Conservation (phyloP, 2,797 vertebrate species). For the Bothrops alternatus region DNA sequence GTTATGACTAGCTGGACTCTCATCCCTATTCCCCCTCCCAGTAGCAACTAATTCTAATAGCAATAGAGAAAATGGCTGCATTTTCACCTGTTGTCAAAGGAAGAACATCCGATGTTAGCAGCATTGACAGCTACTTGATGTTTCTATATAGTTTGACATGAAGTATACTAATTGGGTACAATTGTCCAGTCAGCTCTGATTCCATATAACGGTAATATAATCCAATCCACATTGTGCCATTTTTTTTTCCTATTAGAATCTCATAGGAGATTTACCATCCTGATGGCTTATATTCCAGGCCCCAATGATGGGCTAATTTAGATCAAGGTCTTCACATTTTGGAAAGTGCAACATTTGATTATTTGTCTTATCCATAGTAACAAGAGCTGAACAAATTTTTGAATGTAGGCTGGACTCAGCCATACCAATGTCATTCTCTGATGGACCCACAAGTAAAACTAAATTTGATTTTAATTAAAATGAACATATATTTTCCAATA, state of each 20-base stretch:
- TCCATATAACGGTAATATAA: neutral
- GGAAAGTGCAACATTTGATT: neutral
- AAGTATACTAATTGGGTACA: neutral
- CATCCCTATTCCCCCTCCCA: no score
- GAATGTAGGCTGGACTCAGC: neutral
- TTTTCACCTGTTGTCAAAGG: no score
- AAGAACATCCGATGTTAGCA: no score
- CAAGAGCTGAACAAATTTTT: neutral
- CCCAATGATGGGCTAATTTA: neutral
- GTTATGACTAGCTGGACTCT: no score
- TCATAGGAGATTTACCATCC: neutral
- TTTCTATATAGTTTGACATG: neutral
- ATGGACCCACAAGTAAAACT: neutral
- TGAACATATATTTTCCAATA: neutral
- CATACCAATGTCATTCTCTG: neutral
- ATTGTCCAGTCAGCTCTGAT: neutral
- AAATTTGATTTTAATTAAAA: neutral
- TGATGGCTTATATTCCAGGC: neutral
- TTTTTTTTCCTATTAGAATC: neutral
- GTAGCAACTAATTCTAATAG: no score
- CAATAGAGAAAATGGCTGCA: no score
- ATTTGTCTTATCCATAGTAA: neutral
- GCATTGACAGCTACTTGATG: neutral
- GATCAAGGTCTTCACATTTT: neutral
- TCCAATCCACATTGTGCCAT: neutral